Evolutionary conservation across 2,797 vertebrate genomes (phyloP), one percentile per base, ranked within the genome.

Genomic region (Crenuchus spilurus): DNA sequence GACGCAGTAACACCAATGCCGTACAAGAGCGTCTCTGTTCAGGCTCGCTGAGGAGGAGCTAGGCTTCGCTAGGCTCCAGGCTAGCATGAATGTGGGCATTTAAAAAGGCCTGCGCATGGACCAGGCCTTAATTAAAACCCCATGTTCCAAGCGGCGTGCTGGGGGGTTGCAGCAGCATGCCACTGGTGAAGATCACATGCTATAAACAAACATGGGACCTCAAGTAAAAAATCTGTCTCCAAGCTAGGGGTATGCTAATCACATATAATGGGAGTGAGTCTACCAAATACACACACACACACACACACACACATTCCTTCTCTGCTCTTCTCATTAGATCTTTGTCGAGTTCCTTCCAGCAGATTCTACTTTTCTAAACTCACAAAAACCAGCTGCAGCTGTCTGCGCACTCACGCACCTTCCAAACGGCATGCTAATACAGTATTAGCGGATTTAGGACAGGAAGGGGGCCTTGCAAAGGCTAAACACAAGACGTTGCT

Each of bases 1-100:
- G 87, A 92, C 78, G 71, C 87, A 85, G 85, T 87, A 84, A 74
- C 79, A 82, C 78, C 77, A 55, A 72, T 31, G 75, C 84, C 79
- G 70, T 82, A 92, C 90, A 92, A 93, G 84, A 86, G 85, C 55
- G 65, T 4, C 88, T 90, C 88, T 92, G 91, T 93, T 92, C 76
- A 64, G 52, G 16, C 44, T 80, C 60, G 80, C 80, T 80, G 77
- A 58, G n/a, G 70, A 88, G 87, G 77, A 84, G 75, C 80, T 74
- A 76, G 84, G 82, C 76, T 85, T 82, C 76, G 33, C 83, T 62
- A 84, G 87, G 88, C 87, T 90, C 84, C 84, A 77, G 79, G 76
- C 63, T 75, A 68, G 80, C 81, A 89, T 92, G 88, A 91, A 92
- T 91, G 89, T 86, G 85, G 87, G 88, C 88, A 85, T 92, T 91